Evolutionary conservation across 2,888 invertebrate genomes (phyloP), one percentile per base, ranked within the genome.

Genomic region (Lepidonotus clava): DNA sequence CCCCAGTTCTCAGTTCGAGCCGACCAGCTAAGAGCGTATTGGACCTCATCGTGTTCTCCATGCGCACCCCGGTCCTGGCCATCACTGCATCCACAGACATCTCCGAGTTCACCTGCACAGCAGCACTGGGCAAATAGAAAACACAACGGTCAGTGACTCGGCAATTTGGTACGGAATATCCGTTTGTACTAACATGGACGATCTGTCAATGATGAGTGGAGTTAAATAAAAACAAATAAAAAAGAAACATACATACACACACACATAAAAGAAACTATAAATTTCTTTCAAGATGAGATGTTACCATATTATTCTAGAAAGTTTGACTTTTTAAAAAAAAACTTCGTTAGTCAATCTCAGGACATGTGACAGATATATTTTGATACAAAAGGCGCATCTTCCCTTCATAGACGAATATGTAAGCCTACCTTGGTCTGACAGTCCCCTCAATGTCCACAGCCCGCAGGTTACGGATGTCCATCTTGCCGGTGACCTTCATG

Each of bases 61-160:
- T 95, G 91, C 97, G 96, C n/a, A 98, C 96, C 8, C 97, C 98
- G 11, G 97, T 96, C 1, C 96, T 95, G 24, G 96, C 96, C 84
- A 97, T 96, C 86, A 96, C 97, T 0, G 97, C 97, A 91, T 97
- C 96, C 0, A 98, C 96, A 56, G 96, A 96, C 97, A 99, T 97
- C 0, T 96, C 96, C 0, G 97, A 97, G 14, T 96, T 96, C 86
- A 98, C 95, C 93, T 97, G 97, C 0, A 98, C 95, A 8, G 98
- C 97, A 85, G 97, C 96, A 91, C 98, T 98, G 92, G n/a, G n/a
- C n/a, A n/a, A n/a, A n/a, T n/a, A n/a, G n/a, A n/a, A n/a, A n/a
- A n/a, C n/a, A n/a, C n/a, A n/a, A n/a, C n/a, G n/a, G n/a, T n/a
- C n/a, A n/a, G n/a, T n/a, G n/a, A n/a, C n/a, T n/a, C n/a, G n/a